Evolutionary conservation across 2,888 invertebrate species (phyloP).

Genomic region (Apomyelois bistriatella): DNA sequence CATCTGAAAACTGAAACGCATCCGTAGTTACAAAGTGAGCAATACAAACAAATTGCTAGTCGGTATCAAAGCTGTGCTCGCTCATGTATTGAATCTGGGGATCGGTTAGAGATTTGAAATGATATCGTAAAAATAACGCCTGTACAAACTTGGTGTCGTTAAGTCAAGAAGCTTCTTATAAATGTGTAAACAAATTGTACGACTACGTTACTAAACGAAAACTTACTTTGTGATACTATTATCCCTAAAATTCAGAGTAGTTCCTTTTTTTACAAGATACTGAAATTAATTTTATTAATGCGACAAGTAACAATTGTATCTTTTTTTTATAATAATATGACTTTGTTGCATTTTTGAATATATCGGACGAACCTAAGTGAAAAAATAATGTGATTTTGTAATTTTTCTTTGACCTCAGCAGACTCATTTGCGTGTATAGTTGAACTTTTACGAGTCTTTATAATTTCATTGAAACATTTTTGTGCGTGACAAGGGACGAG

Average conservation of each 20-base stretch:
- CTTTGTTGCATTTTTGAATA: no score
- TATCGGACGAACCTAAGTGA: no score
- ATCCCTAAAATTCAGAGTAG: no score
- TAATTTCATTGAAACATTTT: conserved; percentile 25
- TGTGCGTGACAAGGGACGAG: conserved; percentile 21
- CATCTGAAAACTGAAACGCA: conserved; percentile 1
- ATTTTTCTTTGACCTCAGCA: background rate
- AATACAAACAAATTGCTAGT: background rate
- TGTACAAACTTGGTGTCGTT: background rate
- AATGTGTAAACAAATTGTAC: no score
- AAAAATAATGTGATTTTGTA: background rate
- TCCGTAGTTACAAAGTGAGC: background rate
- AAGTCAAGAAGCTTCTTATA: background rate
- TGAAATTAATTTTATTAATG: no score
- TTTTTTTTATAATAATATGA: no score
- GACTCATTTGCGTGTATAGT: conserved; percentile 14
- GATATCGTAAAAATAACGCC: background rate
- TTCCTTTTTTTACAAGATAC: no score
- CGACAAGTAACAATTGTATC: no score
- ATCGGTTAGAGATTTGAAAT: conserved; percentile 10
- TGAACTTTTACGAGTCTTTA: conserved; percentile 22
- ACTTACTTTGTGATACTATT: no score
- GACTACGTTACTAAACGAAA: no score
- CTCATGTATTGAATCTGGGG: background rate
- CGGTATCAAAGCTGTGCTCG: background rate